Evolutionary conservation across 1,140 invertebrate genomes (phyloP), one percentile per base, ranked within the genome.

Genomic region (Calycopis cecrops): DNA sequence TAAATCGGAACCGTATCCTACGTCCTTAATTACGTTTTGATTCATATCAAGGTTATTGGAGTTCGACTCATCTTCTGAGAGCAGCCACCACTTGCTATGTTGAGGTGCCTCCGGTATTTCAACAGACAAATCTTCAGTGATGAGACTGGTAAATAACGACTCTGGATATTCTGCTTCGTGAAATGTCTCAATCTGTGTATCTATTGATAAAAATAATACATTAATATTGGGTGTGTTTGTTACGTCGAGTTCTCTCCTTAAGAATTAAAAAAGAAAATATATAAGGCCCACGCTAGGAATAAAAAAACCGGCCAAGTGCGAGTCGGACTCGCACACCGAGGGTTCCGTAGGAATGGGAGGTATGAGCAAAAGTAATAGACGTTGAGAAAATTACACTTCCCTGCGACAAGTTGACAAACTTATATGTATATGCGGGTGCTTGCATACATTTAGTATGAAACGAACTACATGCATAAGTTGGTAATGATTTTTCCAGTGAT

Each of bases 41-140:
- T 51, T 18, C 21, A 55, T 52, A 14, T 60, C 48, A 37, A 60
- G 52, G 40, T 68, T 68, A 17, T 67, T 77, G 0, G 67, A 66
- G 48, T 73, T 79, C 6, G 69, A 67, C 17, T 84, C 79, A 28
- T 86, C 79, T 38, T 87, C 84, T 4, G 77, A 78, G 0, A 87
- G 35, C 3, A 85, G 69, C 49, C 73, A 82, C 84, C 81, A 87
- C 34, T 73, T 79, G 0, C 60, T 48, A 9, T 11, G 54, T 18
- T 4, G 40, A 0, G 61, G 37, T 1, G 52, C 17, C n/a, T 33
- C n/a, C 1, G 51, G 56, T 0, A 40, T 48, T 14, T 73, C 71
- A 34, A 75, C 63, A 18, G 83, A 79, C 12, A 86, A 48, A 56
- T 86, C 81, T 40, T 85, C 79, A n/a, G 83, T 86, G 9, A 86